A percentile compares a stretch with the other conserved stretches of the same genome.
These are phyloP conservation scores for Pomacea canaliculata DNA, from an alignment of 2,888 invertebrate species.

Conservation along the genomic window DNA sequence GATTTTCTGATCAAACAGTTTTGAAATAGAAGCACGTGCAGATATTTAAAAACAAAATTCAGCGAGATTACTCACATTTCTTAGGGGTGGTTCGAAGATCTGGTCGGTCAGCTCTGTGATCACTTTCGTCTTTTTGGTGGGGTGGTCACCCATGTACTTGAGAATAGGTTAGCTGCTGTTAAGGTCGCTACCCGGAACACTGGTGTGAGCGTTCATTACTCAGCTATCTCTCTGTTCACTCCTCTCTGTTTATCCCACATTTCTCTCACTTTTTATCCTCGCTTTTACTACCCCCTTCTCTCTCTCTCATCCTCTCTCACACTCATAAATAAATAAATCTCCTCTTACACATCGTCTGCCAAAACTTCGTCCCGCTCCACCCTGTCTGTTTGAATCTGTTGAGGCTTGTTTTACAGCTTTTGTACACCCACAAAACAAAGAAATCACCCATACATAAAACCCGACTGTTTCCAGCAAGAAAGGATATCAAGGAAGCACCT, in stretches of 20 bases:
- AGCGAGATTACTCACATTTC: conserved; percentile 76
- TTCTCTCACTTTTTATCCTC: no score
- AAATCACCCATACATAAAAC: background rate
- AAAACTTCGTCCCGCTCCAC: no score
- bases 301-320: no score
- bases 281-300: background rate
- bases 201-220: background rate
- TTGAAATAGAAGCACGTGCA: no score
- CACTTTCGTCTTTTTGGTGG: conserved; percentile 90
- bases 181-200: conserved; percentile 36
- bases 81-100: conserved; percentile 96
- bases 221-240: no score
- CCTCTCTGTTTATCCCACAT: no score
- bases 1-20: no score
- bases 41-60: background rate
- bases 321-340: no score
- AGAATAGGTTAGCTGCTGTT: conserved; percentile 68
- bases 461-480: conserved; percentile 33
- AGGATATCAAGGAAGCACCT: conserved; percentile 93
- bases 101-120: conserved; percentile 98
- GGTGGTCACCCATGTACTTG: conserved; percentile 99
- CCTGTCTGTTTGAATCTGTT: no score
- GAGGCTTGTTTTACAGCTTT: no score
- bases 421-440: no score
- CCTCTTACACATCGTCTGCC: no score